Evolutionary conservation across 2,888 invertebrate genomes (phyloP).

Genomic region (Acanthopleura granulata): DNA sequence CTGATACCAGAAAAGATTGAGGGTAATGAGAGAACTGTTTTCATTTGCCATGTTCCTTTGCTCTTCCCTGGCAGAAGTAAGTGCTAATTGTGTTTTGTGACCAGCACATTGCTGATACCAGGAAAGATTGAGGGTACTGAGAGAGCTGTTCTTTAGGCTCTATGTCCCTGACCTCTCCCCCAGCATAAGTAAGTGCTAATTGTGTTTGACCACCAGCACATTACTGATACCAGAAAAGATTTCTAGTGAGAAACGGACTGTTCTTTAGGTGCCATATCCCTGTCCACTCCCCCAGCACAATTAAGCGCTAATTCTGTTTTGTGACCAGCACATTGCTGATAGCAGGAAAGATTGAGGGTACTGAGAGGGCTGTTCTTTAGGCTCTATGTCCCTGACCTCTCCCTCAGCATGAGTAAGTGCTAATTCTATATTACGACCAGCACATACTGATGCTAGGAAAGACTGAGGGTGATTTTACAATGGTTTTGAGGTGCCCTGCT

Average conservation of each 20-base stretch:
- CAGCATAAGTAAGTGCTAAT: constrained; percentile 12
- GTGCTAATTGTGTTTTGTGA: background rate
- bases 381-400: no score
- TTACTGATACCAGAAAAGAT: background rate
- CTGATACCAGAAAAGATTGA: background rate
- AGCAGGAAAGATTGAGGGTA: background rate
- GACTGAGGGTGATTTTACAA: no score
- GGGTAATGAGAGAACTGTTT: background rate
- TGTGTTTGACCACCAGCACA: background rate
- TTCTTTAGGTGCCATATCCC: background rate
- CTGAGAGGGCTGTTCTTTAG: no score
- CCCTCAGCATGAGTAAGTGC: no score
- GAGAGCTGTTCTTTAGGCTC: background rate
- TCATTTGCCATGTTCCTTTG: background rate
- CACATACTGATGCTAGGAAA: no score
- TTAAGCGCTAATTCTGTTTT: background rate
- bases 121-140: background rate
- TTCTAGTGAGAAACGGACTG: background rate
- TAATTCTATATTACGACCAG: no score
- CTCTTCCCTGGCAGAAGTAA: background rate
- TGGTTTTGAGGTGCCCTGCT: no score
- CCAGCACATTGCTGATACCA: background rate
- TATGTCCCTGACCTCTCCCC: background rate
- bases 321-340: background rate
- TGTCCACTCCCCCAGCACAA: background rate